These are phyloP conservation scores for Plemyria rubiginata DNA, from an alignment of 2,888 invertebrate species.

Conservation along the genomic window DNA sequence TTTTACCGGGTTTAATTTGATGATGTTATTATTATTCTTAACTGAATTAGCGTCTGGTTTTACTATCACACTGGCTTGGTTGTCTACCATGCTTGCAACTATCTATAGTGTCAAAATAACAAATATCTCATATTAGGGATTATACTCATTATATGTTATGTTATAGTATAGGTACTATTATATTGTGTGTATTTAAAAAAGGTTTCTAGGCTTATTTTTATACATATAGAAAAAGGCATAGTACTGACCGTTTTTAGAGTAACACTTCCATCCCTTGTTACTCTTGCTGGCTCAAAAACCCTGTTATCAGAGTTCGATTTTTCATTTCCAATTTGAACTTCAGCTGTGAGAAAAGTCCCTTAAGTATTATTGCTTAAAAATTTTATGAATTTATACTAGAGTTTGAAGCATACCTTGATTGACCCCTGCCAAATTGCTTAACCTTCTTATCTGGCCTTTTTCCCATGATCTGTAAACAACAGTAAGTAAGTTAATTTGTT, in stretches of 20 bases:
- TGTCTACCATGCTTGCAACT: conserved; percentile 26
- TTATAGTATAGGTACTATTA: too few relatives aligned
- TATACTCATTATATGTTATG: not conserved
- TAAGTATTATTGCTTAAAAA: not conserved
- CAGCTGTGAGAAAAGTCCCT: conserved; percentile 8
- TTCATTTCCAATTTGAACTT: conserved; percentile 3
- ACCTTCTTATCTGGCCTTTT: conserved; percentile 59
- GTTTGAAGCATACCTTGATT: conserved; percentile 39
- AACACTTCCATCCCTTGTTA: conserved; percentile 16
- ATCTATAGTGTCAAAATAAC: conserved; percentile 26
- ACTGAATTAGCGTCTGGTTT: conserved; percentile 17
- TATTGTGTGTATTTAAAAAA: too few relatives aligned
- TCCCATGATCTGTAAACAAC: conserved; percentile 66
- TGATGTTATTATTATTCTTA: not conserved
- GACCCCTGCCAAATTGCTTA: conserved; percentile 21
- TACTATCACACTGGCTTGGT: conserved; percentile 28
- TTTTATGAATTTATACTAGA: not conserved
- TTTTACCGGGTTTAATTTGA: conserved; percentile 13
- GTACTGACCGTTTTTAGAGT: conserved; percentile 19
- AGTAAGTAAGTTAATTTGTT: not conserved
- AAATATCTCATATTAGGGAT: not conserved
- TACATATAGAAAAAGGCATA: not conserved
- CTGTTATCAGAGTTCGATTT: conserved; percentile 5
- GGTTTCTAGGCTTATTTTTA: too few relatives aligned
- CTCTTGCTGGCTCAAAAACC: not conserved